These are phyloP conservation scores for Holothuria leucospilota DNA, from an alignment of 53 echinoderm and acorn worm species.

Conservation along the genomic window DNA sequence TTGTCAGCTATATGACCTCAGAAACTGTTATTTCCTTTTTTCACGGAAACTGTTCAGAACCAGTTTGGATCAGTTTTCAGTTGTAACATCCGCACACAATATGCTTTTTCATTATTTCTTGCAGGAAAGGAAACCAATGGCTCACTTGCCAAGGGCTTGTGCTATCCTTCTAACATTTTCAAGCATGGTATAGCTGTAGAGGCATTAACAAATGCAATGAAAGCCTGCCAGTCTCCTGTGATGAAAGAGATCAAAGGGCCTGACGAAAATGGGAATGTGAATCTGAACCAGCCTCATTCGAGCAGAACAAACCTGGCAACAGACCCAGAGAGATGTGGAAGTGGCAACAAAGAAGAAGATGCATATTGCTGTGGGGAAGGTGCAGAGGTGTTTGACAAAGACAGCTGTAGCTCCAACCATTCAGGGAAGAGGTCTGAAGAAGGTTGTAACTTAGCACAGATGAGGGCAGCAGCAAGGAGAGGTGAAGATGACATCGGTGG, in stretches of 20 bases:
- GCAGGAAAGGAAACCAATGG: conserved; percentile 29
- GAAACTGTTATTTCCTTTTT: conserved; percentile 35
- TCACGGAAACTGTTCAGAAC: conserved; percentile 39
- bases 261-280: conserved; percentile 26
- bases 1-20: conserved; percentile 15
- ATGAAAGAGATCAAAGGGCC: not conserved
- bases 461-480: conserved; percentile 8
- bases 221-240: not conserved
- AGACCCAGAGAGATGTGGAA: too few relatives aligned
- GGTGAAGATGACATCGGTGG: not conserved
- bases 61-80: conserved; percentile 4
- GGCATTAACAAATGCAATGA: conserved; percentile 19
- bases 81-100: too few relatives aligned
- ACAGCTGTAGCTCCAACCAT: too few relatives aligned
- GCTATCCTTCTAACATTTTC: conserved; percentile 2
- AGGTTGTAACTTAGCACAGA: conserved; percentile 24
- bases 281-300: not conserved
- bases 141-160: conserved; percentile 3
- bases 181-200: not conserved
- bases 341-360: too few relatives aligned
- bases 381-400: too few relatives aligned
- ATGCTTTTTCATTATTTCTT: conserved; percentile 14
- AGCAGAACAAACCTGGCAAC: too few relatives aligned
- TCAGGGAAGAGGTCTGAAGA: too few relatives aligned
- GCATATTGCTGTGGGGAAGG: too few relatives aligned